These are phyloP conservation scores for Tetraneura akinire DNA, from an alignment of 1,140 invertebrate species.

Conservation along the genomic window DNA sequence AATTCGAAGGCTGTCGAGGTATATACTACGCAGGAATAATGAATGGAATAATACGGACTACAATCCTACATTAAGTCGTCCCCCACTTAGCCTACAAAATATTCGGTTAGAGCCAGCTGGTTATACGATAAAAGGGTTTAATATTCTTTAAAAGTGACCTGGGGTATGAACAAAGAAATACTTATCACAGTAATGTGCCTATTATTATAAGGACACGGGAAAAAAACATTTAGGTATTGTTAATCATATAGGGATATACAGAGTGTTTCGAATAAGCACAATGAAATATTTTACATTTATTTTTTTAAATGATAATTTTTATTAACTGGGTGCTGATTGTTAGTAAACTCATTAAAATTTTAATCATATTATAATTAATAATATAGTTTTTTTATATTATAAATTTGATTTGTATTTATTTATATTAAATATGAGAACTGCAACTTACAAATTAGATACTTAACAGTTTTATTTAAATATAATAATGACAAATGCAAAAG, in stretches of 20 bases:
- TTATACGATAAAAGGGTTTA: slow-evolving; percentile 22
- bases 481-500: too few relatives aligned
- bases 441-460: too few relatives aligned
- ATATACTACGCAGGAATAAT: neutral
- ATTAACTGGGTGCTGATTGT: too few relatives aligned
- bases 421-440: too few relatives aligned
- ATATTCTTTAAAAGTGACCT: slow-evolving; percentile 20
- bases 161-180: slow-evolving; percentile 7
- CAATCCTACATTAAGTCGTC: neutral
- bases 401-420: too few relatives aligned
- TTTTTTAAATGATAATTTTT: too few relatives aligned
- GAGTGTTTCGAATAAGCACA: slow-evolving; percentile 17
- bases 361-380: too few relatives aligned
- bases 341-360: too few relatives aligned
- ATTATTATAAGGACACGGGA: neutral
- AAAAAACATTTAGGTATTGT: neutral
- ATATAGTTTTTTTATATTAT: too few relatives aligned
- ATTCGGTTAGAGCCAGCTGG: slow-evolving; percentile 6
- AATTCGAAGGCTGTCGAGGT: neutral
- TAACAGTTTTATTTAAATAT: too few relatives aligned
- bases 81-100: neutral
- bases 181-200: neutral
- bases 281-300: too few relatives aligned
- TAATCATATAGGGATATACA: neutral
- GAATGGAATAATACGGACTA: neutral